Evolutionary conservation across 2,888 invertebrate genomes (phyloP), one percentile per base, ranked within the genome.

Genomic region (Troglohyphantes excavatus): DNA sequence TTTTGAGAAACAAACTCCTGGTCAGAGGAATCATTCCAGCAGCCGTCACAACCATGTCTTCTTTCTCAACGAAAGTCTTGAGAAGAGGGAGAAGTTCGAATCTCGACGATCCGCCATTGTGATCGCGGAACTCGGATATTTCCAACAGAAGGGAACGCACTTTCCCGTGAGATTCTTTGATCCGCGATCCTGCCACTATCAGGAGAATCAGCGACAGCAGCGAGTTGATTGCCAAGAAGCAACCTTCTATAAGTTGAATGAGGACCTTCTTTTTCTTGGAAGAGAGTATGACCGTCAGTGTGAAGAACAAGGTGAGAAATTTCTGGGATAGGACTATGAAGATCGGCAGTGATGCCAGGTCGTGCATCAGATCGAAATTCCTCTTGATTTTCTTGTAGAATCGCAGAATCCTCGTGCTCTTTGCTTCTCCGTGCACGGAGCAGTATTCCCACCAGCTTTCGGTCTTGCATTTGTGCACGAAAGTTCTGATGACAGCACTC

Each of bases 21-120:
- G 86, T 86, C 7, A 86, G 46, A 72, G 79, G 72, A 26, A 86
- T 79, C 79, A 86, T 86, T 21, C 68, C 79, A 17, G 63, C 86
- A 3, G 86, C 86, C 6, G 70, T 63, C 46, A 86, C 3, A 17
- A 79, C 43, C 86, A 79, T 86, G 17, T 86, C 79, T 29, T 86
- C 86, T 19, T 59, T 39, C 21, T 86, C 72, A 3, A 72, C 79
- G 17, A 86, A 79, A 19, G 79, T 65, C 29, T 79, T 86, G 23
- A 86, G 13, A 21, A 86, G n/a, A 2, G 79, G 53, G 1, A 86
- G 43, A 17, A 86, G 17, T 17, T 85, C 85, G 13, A 17, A 2
- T 26, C 19, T 61, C 1, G 26, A 27, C 0, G 61, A n/a, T 17
- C 43, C 13, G 9, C 39, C 23, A 11, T 39, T 75, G 29, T 27